A percentile compares a stretch with the other conserved stretches of the same genome.
These are phyloP conservation scores for Blennius ocellaris DNA, from an alignment of 2,113 vertebrate genomes.

Conservation along the genomic window DNA sequence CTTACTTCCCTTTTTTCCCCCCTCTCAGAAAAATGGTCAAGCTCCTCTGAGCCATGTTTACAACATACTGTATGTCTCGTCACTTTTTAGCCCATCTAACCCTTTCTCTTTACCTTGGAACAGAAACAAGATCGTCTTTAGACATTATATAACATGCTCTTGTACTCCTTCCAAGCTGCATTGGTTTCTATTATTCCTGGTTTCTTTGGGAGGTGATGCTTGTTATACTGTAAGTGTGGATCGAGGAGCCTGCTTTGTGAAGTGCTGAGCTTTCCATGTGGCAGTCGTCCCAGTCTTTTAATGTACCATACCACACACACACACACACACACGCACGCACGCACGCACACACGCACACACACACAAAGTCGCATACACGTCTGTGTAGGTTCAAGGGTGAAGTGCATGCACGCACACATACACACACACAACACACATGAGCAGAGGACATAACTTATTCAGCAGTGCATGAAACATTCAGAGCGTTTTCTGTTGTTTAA, in stretches of 20 bases:
- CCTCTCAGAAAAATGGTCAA: slow-evolving; percentile 23
- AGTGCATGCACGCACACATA: background rate
- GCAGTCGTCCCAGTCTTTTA: slow-evolving; percentile 15
- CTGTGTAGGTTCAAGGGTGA: background rate
- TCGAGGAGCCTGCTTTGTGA: slow-evolving; percentile 24
- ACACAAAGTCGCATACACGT: background rate
- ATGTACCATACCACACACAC: slow-evolving; percentile 28
- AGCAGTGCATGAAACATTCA: slow-evolving; percentile 78
- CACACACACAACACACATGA: slow-evolving; percentile 29
- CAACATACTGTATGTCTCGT: slow-evolving; percentile 33
- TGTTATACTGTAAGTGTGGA: slow-evolving; percentile 3
- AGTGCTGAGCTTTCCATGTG: slow-evolving; percentile 41
- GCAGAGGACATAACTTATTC: slow-evolving; percentile 72
- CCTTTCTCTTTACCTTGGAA: slow-evolving; percentile 15
- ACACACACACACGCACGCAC: background rate
- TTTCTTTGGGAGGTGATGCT: slow-evolving; percentile 9
- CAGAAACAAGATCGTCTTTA: slow-evolving; percentile 40
- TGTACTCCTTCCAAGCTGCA: slow-evolving; percentile 19
- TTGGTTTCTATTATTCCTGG: slow-evolving; percentile 25
- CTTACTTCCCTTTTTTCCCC: slow-evolving; percentile 31
- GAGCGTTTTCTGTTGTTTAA: slow-evolving; percentile 72
- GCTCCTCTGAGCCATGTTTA: slow-evolving; percentile 42
- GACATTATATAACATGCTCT: slow-evolving; percentile 41
- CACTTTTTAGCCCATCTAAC: slow-evolving; percentile 11
- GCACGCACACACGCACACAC: background rate